These are phyloP conservation scores for Taphrorychus bicolor DNA, from an alignment of 2,888 invertebrate genomes.

Conservation along the genomic window DNA sequence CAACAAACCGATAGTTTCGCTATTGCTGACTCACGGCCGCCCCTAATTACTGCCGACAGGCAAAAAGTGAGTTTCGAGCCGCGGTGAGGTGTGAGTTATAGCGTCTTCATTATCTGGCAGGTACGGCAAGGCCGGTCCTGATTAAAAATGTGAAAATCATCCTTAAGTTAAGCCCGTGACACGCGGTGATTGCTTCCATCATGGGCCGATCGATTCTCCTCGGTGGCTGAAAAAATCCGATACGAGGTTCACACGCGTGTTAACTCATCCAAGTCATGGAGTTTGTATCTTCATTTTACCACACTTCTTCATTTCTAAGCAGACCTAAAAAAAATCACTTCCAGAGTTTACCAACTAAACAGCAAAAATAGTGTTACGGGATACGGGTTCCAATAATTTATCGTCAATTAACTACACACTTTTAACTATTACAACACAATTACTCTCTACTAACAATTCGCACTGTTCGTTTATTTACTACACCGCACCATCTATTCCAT, in stretches of 20 bases:
- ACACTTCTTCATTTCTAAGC: too few species aligned
- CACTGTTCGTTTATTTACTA: too few species aligned
- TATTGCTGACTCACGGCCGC: background rate
- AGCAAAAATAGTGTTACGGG: too few species aligned
- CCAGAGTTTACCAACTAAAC: too few species aligned
- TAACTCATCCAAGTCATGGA: constrained; percentile 1
- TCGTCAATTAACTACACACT: too few species aligned
- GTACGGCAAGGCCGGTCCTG: constrained; percentile 10
- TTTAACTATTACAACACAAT: too few species aligned
- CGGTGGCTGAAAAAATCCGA: constrained; percentile 17
- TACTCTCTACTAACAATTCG: too few species aligned
- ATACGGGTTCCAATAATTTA: too few species aligned
- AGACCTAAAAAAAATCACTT: too few species aligned
- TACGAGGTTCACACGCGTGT: constrained; percentile 24
- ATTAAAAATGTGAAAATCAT: constrained; percentile 25
- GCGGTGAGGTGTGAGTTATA: background rate
- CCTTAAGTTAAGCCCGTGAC: constrained; percentile 12
- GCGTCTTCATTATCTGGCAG: constrained; percentile 18
- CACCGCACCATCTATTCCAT: too few species aligned
- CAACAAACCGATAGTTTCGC: too few species aligned
- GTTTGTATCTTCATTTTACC: constrained; percentile 2
- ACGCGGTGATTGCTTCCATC: constrained; percentile 16
- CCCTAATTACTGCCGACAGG: constrained; percentile 5
- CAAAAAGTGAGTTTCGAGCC: background rate
- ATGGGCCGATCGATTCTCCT: constrained; percentile 15